A percentile compares a stretch with the other conserved stretches of the same genome.
These are phyloP conservation scores for Petrocephalus schoutedeni DNA, from an alignment of 2,797 vertebrate genomes.

Conservation along the genomic window DNA sequence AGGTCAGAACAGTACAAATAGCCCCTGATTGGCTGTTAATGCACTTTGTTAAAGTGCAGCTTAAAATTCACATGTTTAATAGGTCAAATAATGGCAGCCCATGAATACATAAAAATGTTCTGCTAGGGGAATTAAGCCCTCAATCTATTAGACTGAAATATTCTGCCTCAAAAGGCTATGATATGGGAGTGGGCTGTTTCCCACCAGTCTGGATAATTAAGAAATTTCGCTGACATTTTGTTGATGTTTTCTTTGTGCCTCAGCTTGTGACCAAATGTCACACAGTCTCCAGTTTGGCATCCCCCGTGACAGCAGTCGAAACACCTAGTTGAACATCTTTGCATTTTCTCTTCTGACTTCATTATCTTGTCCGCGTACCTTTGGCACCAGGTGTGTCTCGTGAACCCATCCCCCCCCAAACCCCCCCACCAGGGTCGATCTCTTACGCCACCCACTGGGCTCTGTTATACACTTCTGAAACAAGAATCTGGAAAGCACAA, in stretches of 20 bases:
- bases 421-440: background rate
- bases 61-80: slow-evolving; percentile 9
- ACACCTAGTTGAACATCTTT: background rate
- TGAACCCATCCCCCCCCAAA: background rate
- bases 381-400: background rate
- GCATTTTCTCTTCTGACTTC: background rate
- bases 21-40: slow-evolving; percentile 1
- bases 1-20: slow-evolving; percentile 13
- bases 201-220: slow-evolving; percentile 14
- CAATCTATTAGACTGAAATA: slow-evolving; percentile 4
- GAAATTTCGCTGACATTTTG: slow-evolving; percentile 13
- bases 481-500: background rate
- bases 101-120: background rate
- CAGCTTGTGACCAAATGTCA: slow-evolving; percentile 22
- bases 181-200: background rate
- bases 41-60: background rate
- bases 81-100: background rate
- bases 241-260: slow-evolving; percentile 29
- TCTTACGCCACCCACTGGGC: background rate
- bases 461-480: background rate
- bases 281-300: slow-evolving; percentile 32
- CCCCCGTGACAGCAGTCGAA: background rate
- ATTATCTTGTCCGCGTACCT: background rate
- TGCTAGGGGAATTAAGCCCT: slow-evolving; percentile 19
- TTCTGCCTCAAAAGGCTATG: background rate